Conservation (phyloP, 2,113 vertebrate genomes). For the Melierax canorus region DNA sequence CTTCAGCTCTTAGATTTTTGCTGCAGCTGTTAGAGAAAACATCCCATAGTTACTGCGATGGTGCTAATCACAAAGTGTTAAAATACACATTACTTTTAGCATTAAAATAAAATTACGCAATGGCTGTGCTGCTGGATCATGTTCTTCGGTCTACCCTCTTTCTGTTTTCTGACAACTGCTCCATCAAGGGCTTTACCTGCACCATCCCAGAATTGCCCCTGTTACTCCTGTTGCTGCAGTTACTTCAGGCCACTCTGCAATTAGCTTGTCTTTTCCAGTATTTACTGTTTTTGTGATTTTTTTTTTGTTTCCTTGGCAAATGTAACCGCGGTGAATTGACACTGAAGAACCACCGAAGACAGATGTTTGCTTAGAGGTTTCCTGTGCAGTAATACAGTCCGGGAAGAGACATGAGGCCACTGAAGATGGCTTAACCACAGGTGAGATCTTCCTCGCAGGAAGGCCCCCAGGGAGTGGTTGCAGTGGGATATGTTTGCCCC, state of each 20-base stretch:
- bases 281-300: background rate
- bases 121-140: background rate
- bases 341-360: background rate
- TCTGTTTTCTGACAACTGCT: background rate
- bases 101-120: background rate
- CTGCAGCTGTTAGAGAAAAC: background rate
- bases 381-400: background rate
- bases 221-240: background rate
- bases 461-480: background rate
- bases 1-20: background rate
- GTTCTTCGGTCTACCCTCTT: background rate
- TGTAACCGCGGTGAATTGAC: background rate
- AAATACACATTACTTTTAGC: background rate
- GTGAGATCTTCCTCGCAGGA: background rate
- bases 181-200: background rate
- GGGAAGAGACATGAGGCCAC: background rate
- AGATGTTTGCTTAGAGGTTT: background rate
- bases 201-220: background rate
- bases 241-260: background rate
- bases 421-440: background rate
- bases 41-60: accelerated
- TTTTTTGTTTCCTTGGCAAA: background rate
- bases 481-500: background rate
- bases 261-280: background rate
- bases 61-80: background rate